Conservation (phyloP, 2,113 vertebrate species). For the Emberiza fucata region DNA sequence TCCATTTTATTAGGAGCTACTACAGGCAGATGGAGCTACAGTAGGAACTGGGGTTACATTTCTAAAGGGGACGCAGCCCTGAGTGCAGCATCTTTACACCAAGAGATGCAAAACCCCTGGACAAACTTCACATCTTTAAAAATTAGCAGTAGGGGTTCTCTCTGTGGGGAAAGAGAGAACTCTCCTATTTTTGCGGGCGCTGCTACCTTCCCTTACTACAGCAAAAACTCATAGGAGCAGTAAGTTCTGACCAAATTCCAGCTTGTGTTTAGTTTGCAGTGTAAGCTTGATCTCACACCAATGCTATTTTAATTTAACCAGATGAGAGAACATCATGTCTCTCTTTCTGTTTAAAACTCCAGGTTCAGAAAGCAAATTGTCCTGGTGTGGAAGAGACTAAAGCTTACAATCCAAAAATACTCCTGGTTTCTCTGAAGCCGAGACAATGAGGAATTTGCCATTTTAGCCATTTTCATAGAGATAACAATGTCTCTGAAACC, state of each 20-base stretch:
- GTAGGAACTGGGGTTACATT: neutral
- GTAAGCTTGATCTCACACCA: constrained; percentile 58
- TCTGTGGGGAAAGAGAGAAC: neutral
- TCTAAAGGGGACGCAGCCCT: neutral
- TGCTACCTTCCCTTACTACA: neutral
- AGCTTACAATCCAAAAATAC: neutral
- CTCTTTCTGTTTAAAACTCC: constrained; percentile 21
- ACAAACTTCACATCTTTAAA: neutral
- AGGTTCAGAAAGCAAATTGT: neutral
- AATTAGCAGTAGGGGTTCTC: neutral
- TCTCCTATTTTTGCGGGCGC: neutral
- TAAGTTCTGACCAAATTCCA: constrained; percentile 33
- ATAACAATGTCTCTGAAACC: neutral
- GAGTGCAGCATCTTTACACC: neutral
- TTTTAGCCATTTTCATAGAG: neutral
- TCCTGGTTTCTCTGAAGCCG: neutral
- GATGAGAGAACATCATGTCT: constrained; percentile 24
- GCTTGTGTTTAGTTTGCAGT: neutral
- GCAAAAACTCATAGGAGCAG: neutral
- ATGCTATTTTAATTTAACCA: constrained; percentile 54
- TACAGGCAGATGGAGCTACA: neutral
- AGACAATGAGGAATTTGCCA: neutral
- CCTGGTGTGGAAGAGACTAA: neutral
- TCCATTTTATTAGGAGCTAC: neutral
- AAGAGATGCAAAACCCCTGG: neutral